Percentiles rank a stretch among this genome's conserved stretches.
phyloP scores from a whole-genome alignment of 2,113 vertebrate genomes.

The Zosterops japonicus region DNA sequence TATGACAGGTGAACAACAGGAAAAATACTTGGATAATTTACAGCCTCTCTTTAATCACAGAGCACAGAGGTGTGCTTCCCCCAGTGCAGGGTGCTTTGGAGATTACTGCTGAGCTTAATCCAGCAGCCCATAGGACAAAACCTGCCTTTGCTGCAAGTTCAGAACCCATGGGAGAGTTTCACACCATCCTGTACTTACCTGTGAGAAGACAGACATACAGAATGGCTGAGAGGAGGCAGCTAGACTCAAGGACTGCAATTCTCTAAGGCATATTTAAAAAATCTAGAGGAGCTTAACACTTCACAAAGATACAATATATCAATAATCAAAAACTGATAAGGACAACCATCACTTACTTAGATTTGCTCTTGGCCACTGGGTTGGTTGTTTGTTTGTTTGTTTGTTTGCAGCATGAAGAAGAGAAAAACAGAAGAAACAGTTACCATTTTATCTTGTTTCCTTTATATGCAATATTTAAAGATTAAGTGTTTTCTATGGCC shows the following conservation, averaged over 20 bases:
- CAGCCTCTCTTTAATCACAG: background rate
- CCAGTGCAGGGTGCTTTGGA: accelerated
- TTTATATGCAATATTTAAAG: background rate
- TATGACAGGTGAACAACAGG: background rate
- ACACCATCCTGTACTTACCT: background rate
- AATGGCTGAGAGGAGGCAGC: background rate
- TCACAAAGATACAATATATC: background rate
- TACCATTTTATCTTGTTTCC: background rate
- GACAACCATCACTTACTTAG: conserved; percentile 76
- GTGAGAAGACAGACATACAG: background rate
- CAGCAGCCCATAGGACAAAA: accelerated
- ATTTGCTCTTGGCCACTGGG: conserved; percentile 77
- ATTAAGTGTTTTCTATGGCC: background rate
- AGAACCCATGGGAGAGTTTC: background rate
- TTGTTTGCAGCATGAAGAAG: conserved; percentile 24
- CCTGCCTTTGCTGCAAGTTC: background rate
- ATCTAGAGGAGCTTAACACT: background rate
- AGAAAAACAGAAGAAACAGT: conserved; percentile 17
- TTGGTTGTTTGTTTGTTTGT: conserved; percentile 33
- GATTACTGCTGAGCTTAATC: background rate
- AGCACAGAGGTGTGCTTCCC: background rate
- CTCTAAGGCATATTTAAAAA: background rate
- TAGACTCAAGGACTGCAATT: background rate
- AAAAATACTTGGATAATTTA: background rate
- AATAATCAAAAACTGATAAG: background rate